These are phyloP conservation scores for Petrophora chlorosata DNA, from an alignment of 2,888 invertebrate genomes.

Conservation along the genomic window DNA sequence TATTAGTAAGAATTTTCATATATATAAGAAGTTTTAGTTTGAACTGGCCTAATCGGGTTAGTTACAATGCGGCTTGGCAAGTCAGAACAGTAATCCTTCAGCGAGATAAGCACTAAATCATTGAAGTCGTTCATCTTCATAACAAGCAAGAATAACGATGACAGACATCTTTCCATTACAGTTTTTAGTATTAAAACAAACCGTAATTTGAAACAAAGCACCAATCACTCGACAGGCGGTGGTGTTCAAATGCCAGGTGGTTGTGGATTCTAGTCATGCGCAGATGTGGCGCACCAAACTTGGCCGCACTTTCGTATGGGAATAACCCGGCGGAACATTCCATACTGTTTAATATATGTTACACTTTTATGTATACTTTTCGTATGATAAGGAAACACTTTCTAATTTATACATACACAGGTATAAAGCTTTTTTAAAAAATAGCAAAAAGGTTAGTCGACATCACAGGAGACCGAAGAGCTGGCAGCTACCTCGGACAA, in stretches of 20 bases:
- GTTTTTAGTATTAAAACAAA: neutral
- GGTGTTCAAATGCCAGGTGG: neutral
- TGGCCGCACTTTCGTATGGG: constrained; percentile 1
- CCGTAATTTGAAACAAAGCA: neutral
- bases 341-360: neutral
- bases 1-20: no score
- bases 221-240: neutral
- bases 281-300: neutral
- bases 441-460: no score
- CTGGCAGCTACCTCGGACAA: no score
- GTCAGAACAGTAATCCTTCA: neutral
- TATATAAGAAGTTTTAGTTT: no score
- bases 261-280: neutral
- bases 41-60: no score
- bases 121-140: no score
- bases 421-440: no score
- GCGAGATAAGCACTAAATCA: neutral
- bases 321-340: neutral
- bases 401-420: no score
- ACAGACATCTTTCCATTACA: neutral
- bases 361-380: neutral
- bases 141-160: no score
- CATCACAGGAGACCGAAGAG: no score
- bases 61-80: no score
- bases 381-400: neutral